Conservation (phyloP, 2,888 invertebrate genomes). For the Steromphala cineraria region DNA sequence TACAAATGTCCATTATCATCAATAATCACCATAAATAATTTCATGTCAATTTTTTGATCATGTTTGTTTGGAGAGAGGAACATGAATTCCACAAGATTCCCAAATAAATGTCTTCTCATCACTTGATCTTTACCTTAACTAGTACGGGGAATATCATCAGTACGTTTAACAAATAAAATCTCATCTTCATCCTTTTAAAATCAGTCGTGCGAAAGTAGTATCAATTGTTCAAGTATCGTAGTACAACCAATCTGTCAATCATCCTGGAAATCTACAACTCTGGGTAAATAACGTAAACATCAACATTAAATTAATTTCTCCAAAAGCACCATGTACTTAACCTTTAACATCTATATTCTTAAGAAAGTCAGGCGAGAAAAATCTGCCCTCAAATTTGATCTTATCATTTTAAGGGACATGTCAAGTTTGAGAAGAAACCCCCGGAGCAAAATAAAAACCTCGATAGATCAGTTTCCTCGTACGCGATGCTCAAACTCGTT, state of each 20-base stretch:
- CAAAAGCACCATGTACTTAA: neutral
- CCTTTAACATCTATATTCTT: slow-evolving; percentile 16
- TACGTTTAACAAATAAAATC: no score
- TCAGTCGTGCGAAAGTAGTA: no score
- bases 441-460: neutral
- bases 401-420: slow-evolving; percentile 4
- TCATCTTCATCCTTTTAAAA: no score
- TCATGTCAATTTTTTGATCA: no score
- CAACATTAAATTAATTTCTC: neutral
- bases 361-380: slow-evolving; percentile 1
- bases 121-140: no score
- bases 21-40: no score
- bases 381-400: slow-evolving; percentile 11
- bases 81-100: no score
- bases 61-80: no score
- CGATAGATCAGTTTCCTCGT: slow-evolving; percentile 8
- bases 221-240: no score
- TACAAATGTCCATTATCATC: no score
- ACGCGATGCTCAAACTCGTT: neutral
- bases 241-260: neutral
- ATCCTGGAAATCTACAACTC: neutral
- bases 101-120: no score
- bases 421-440: neutral
- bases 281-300: neutral
- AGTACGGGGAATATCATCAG: no score